Conservation (phyloP, 1,140 invertebrate genomes). For the Coptotermes formosanus region DNA sequence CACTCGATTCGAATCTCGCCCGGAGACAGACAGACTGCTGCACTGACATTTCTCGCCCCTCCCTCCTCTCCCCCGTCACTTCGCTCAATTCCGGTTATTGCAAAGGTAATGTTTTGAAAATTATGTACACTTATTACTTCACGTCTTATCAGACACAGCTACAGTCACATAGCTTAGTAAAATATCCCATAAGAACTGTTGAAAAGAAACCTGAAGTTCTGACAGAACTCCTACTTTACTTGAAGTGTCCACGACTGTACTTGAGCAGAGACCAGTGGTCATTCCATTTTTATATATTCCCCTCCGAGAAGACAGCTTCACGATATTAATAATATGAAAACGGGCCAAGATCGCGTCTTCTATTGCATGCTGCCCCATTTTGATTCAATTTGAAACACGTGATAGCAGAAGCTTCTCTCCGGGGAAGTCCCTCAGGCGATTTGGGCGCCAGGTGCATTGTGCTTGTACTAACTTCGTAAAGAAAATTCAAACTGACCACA, state of each 20-base stretch:
- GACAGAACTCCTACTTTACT: too few relatives aligned
- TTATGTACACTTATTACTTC: too few relatives aligned
- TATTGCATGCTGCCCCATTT: constrained; percentile 24
- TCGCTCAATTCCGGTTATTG: too few relatives aligned
- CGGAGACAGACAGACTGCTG: too few relatives aligned
- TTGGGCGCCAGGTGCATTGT: constrained; percentile 22
- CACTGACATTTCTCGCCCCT: too few relatives aligned
- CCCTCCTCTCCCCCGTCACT: too few relatives aligned
- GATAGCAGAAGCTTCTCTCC: constrained; percentile 21
- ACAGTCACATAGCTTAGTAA: too few relatives aligned
- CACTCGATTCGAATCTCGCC: too few relatives aligned
- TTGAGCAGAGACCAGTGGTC: neutral
- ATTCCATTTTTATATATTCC: constrained; percentile 31
- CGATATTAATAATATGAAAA: constrained; percentile 34
- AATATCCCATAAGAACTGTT: too few relatives aligned
- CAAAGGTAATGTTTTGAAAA: too few relatives aligned
- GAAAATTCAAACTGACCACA: constrained; percentile 25
- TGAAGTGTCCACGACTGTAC: neutral
- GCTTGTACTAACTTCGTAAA: constrained; percentile 9
- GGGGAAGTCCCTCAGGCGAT: constrained; percentile 25
- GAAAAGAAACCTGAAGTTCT: too few relatives aligned
- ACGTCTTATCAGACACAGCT: too few relatives aligned
- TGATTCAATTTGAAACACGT: constrained; percentile 30
- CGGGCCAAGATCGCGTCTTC: constrained; percentile 21
- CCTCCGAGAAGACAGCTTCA: neutral